Evolutionary conservation across 2,888 invertebrate genomes (phyloP), one percentile per base, ranked within the genome.

Genomic region (Callyntrura guangdongensis): DNA sequence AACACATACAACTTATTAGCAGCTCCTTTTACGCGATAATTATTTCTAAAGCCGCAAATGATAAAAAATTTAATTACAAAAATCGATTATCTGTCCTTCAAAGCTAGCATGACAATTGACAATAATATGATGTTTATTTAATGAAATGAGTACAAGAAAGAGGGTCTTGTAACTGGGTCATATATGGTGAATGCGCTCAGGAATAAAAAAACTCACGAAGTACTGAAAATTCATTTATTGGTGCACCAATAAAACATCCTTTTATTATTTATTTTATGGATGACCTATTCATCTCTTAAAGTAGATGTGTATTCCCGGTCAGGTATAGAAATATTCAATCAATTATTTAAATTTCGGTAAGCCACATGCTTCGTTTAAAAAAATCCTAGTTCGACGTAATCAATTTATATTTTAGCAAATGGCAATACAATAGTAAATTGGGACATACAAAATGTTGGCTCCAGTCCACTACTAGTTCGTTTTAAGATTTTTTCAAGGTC

Each of bases 51-150:
- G 36, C 36, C 20, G 14, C 67, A 27, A 27, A 27, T 27, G 4
- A 27, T 11, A 27, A 8, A 45, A 72, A 17, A 45, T 72, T 72
- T 72, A 72, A 72, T 72, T 72, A 45, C 17, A 45, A 36, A 72
- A 45, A 72, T 72, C 45, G 72, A 72, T 72, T 72, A n/a, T 25
- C 11, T 36, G 11, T 36, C n/a, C 36, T 17, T 3, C 14, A 17
- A 27, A 36, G 8, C 64, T 14, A 14, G 53, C 53, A 47, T 47
- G 47, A 5, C 47, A 47, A 11, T 47, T 53, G 11, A 53, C 14
- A 14, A 53, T 20, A 22, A 9, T 11, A 20, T 6, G 1, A 20
- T 64, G 22, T 22, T 8, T 64, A 9, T 64, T 1, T 12, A 25
- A n/a, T 64, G 61, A 20, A 12, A 9, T 25, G 59, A 59, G 59